Conservation (phyloP, 35 echinoderm and acorn worm species). For the Ptychodera flava region DNA sequence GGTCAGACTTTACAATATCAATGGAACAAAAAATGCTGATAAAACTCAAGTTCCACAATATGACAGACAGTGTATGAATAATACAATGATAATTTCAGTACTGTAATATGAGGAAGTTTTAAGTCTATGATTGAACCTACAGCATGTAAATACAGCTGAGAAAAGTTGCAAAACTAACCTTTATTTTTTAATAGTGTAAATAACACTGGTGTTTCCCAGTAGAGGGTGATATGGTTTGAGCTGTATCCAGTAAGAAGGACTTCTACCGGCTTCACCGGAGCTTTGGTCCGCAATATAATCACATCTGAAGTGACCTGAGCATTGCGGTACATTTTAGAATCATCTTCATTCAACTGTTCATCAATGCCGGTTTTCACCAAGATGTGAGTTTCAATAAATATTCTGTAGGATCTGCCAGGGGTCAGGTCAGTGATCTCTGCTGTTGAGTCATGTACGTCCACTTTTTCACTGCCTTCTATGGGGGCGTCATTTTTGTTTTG, state of each 20-base stretch:
- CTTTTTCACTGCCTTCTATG: background rate
- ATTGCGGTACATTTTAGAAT: background rate
- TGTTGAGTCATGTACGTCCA: background rate
- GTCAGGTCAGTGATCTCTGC: constrained; percentile 5
- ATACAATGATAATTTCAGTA: too few species aligned
- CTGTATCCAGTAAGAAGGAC: background rate
- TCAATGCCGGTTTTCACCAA: background rate
- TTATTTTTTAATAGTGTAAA: background rate
- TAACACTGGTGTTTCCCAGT: constrained; percentile 15
- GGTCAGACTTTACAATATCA: too few species aligned
- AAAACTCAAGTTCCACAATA: too few species aligned
- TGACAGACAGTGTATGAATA: too few species aligned
- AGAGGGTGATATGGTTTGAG: background rate
- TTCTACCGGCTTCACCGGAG: constrained; percentile 7
- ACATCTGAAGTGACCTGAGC: constrained; percentile 9
- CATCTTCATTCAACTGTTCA: background rate
- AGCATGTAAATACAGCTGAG: too few species aligned
- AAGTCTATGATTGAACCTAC: too few species aligned
- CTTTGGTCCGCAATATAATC: background rate
- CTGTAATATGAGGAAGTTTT: too few species aligned
- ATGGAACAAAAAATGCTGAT: too few species aligned
- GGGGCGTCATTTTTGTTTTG: background rate
- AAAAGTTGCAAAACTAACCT: constrained; percentile 11
- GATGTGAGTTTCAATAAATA: constrained; percentile 5
- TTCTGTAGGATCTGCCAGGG: constrained; percentile 4